Percentiles rank a stretch among this genome's conserved stretches.
Evolutionary conservation across 2,888 invertebrate species (phyloP).

Genomic region (Xylota segnis): DNA sequence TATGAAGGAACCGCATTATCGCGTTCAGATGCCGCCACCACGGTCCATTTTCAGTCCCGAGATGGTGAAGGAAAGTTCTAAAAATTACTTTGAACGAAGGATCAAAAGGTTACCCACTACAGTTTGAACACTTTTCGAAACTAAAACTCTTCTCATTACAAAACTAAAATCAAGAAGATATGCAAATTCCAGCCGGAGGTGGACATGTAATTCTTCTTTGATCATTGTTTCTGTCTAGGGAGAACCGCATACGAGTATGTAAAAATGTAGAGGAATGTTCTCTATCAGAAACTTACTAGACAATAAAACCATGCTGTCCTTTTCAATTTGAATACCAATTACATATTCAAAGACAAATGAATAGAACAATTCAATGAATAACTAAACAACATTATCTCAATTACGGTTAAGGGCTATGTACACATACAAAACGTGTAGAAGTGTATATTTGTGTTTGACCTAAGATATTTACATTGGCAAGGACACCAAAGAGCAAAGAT

Average conservation of each 20-base stretch:
- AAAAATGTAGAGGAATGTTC: background rate
- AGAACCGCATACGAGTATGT: background rate
- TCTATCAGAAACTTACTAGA: background rate
- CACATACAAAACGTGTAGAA: background rate
- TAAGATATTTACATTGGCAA: constrained; percentile 14
- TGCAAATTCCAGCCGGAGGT: background rate
- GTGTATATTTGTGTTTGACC: constrained; percentile 3
- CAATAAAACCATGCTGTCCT: background rate
- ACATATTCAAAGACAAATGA: background rate
- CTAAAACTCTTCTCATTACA: no score
- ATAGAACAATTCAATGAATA: constrained; percentile 16
- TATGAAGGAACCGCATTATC: no score
- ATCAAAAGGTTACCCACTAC: no score
- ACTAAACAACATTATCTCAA: constrained; percentile 28
- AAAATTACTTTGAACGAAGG: no score
- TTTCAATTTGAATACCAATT: constrained; percentile 17
- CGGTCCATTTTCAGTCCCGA: no score
- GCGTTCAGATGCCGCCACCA: no score
- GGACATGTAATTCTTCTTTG: background rate
- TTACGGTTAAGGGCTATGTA: background rate
- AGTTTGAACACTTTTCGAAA: no score
- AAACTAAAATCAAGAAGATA: no score
- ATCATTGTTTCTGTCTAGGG: background rate
- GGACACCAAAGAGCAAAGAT: background rate
- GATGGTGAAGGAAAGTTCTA: no score